Evolutionary conservation across 2,888 invertebrate genomes (phyloP), one percentile per base, ranked within the genome.

Genomic region (Bibio marci): DNA sequence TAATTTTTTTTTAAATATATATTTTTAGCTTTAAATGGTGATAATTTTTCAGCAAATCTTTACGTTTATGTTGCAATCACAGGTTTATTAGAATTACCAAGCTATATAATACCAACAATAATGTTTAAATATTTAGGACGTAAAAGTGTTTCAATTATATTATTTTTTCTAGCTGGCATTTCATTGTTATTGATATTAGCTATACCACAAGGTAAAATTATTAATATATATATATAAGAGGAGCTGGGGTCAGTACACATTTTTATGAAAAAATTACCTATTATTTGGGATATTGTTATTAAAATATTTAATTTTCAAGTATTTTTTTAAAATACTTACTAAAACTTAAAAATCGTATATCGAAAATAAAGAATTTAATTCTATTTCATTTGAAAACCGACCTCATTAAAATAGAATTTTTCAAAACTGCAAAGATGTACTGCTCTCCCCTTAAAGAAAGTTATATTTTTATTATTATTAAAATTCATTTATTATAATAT

Each of bases 51-150:
- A 3, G 28, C 38, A 14, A 28, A 38, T 26, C 15, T 11, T 3
- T 38, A 33, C 18, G 7, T 38, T 18, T 38, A 38, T 28, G 38
- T 33, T 27, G 38, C 38, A 8, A 8, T 38, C 3, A 38, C 34
- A 12, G 38, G 33, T 3, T 17, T 33, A 12, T 12, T 22, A 18
- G 38, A 38, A 17, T 10, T 33, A 10, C 38, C 38, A 11, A 28
- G 38, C 18, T 38, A 38, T 25, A 17, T 33, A 12, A 8, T 33
- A 27, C 28, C 38, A 27, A 33, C 19, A 4, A 17, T 38, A 3
- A 11, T 34, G n/a, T 13, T 38, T 17, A 18, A 13, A n/a, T 33
- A 17, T 7, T 6, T 18, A 7, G 38, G 38, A 14, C 14, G 38
- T 12, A 25, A 18, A 7, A 3, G 4, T 12, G 25, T 26, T n/a